Percentiles rank a stretch among this genome's conserved stretches.
Evolutionary conservation across 2,888 invertebrate species (phyloP).

Genomic region (Hyppa rectilinea): DNA sequence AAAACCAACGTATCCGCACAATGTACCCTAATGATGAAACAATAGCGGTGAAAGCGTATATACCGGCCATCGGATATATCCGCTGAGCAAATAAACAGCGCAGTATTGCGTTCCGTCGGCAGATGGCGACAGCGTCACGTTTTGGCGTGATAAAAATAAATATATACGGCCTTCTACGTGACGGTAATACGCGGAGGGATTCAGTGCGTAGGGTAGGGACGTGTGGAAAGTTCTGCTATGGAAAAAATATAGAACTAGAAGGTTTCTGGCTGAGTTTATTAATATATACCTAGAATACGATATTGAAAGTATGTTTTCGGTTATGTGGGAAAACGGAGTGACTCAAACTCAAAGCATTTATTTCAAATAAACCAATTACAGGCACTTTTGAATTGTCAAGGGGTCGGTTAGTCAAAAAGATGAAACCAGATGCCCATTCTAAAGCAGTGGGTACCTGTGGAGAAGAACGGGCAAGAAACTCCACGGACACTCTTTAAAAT

Average conservation of each 20-base stretch:
- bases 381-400: too few species aligned
- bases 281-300: too few species aligned
- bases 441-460: too few species aligned
- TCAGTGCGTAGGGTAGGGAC: conserved; percentile 7
- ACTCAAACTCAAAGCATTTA: too few species aligned
- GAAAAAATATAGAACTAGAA: neutral
- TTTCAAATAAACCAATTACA: too few species aligned
- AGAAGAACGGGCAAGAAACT: too few species aligned
- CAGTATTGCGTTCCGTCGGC: conserved; percentile 48
- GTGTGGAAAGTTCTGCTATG: neutral
- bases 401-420: too few species aligned
- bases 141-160: conserved; percentile 65
- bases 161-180: conserved; percentile 58
- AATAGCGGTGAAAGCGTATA: conserved; percentile 43
- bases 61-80: conserved; percentile 38
- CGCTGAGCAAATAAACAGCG: conserved; percentile 62
- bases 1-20: conserved; percentile 43
- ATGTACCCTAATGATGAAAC: conserved; percentile 54
- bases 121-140: conserved; percentile 68
- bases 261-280: neutral
- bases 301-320: too few species aligned
- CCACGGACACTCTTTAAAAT: too few species aligned
- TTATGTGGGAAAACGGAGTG: neutral
- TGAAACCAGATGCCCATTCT: too few species aligned
- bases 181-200: conserved; percentile 51